These are phyloP conservation scores for Smutsia temminckii DNA, from an alignment of 2,797 vertebrate species.

Conservation along the genomic window DNA sequence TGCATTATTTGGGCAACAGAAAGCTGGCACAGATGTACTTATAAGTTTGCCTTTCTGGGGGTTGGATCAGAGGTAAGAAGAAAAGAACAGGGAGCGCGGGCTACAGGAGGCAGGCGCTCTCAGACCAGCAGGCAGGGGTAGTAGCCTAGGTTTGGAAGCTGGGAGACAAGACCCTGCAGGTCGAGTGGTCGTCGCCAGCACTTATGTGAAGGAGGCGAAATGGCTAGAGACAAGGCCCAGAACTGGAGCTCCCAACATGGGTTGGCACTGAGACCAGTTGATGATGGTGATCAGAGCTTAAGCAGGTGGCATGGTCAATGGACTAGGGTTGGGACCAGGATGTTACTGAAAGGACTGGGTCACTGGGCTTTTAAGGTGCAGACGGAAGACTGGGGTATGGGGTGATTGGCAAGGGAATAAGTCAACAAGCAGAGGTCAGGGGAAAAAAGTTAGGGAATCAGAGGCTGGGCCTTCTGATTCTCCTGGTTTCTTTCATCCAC, in stretches of 20 bases:
- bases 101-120: neutral
- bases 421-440: neutral
- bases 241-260: neutral
- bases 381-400: neutral
- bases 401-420: neutral
- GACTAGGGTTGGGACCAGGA: neutral
- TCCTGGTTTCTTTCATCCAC: neutral
- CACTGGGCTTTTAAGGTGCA: neutral
- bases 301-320: neutral
- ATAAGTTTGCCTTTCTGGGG: neutral
- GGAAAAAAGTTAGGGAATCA: neutral
- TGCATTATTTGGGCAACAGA: neutral
- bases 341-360: neutral
- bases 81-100: neutral
- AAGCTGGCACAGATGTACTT: neutral
- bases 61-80: neutral
- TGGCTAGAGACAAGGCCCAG: neutral
- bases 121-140: neutral
- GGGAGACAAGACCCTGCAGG: neutral
- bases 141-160: neutral
- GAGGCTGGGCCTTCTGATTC: neutral
- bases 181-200: neutral
- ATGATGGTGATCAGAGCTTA: neutral
- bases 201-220: neutral
- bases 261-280: neutral